phyloP scores from a whole-genome alignment of 2,113 vertebrate genomes.

The Indicator maculatus region DNA sequence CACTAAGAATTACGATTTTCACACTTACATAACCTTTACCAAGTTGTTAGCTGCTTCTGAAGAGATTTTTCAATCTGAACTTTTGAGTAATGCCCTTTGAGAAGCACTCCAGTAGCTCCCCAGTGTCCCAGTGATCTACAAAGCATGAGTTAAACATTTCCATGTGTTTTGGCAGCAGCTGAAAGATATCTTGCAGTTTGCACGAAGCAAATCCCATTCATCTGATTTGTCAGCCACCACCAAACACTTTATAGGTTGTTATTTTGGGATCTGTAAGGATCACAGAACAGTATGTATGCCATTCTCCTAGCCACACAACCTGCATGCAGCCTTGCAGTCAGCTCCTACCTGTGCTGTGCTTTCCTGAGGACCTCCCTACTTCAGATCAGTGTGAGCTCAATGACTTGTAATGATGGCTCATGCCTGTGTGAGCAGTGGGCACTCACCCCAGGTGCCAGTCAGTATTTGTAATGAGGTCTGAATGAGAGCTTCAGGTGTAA shows the following conservation, averaged over 20 bases:
- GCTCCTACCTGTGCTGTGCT: background rate
- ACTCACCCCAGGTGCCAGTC: background rate
- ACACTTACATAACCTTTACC: background rate
- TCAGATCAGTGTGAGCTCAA: background rate
- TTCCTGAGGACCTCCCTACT: background rate
- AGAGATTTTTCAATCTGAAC: background rate
- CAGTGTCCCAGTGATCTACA: background rate
- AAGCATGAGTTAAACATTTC: background rate
- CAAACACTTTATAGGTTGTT: background rate
- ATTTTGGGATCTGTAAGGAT: background rate
- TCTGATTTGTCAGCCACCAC: background rate
- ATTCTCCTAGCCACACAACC: background rate
- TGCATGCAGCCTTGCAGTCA: background rate
- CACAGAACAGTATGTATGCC: background rate
- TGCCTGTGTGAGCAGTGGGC: accelerated
- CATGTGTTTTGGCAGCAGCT: background rate
- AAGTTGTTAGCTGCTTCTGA: background rate
- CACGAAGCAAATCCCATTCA: background rate
- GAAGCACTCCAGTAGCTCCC: background rate
- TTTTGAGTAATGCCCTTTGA: background rate
- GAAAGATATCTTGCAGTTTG: background rate
- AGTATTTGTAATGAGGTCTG: background rate
- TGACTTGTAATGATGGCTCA: accelerated
- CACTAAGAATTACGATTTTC: background rate
- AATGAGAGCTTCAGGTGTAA: background rate